Base-by-base conservation (phyloP, 2,113 vertebrate species). In the Nematolebias whitei region DNA sequence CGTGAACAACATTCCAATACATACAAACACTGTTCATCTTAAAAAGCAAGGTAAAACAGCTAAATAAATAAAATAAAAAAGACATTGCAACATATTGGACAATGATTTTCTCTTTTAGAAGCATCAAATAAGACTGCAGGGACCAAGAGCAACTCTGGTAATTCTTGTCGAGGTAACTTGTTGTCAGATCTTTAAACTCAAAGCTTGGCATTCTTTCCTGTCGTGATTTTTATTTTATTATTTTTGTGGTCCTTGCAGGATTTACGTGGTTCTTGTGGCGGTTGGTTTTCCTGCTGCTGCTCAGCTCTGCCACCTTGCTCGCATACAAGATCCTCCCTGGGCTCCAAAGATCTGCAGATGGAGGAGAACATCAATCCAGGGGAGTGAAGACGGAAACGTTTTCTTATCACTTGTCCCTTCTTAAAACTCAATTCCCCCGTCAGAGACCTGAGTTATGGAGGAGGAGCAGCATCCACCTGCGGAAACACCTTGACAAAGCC, bases 361-460 rank as follows among this genome's bases (percentile, higher is more conserved):
- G 0, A 54, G 47, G 16, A 26, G 15, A 2, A 0, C 15, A 2
- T 45, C 41, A 14, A 54, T 12, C 49, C 26, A 63, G 12, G 48
- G 12, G 16, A 49, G 32, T 64, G 2, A 63, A 59, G 1, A n/a
- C 3, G 19, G 72, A 22, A n/a, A 8, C 1, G 13, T 89, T 91
- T 72, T 43, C 35, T 10, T 40, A 75, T 14, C 49, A 40, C 12
- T 41, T 90, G 14, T 71, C 79, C 2, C n/a, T 53, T 45, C 78
- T 91, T 29, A 16, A 79, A 64, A 26, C 74, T 40, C 67, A 23
- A 9, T 98, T 96, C 48, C 93, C 93, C 0, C 93, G 89, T 63
- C 98, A 99, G 89, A 92, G 76, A 24, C 12, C 51, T 14, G 80
- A 84, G 6, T 56, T 87, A 63, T 98, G 97, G 97, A 86, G 52